Base-by-base conservation (phyloP, 2,888 invertebrate genomes). In the Stictocephala bisonia region DNA sequence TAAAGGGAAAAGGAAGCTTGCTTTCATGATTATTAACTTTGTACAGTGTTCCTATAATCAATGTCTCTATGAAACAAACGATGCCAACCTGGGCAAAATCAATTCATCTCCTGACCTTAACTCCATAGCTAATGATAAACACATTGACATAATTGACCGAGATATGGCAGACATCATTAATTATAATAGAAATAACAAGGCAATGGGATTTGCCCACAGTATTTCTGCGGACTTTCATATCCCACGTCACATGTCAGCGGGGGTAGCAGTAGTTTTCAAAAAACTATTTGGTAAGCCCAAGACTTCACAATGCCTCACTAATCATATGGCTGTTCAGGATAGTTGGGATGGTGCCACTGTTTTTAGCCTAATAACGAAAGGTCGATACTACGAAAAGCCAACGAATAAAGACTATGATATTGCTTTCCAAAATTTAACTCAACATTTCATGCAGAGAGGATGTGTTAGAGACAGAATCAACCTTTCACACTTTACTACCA, bases 401-500 rank as follows among this genome's bases (percentile, higher is more conserved):
- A 15, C 27, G 13, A 60, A 60, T 22, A 31, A 15, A n/a, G 40
- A 60, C 40, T 60, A 60, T 40, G 60, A 60, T 40, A 60, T 40
- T 1, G 40, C 60, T 3, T 60, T 60, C 11, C 18, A 13, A 22
- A 40, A 60, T 22, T 29, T 60, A 4, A 40, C 60, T 15, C 15
- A 22, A 60, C 11, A 20, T 40, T 40, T 60, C 13, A 40, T n/a
- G 22, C 31, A 24, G 6, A 60, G 40, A 9, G 18, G 18, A 13
- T 60, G 60, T n/a, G 31, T 60, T 9, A 31, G 22, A 6, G 60
- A 60, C 24, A 40, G 22, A 40, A 40, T 60, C 11, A 29, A 40
- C 24, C 13, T 40, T 13, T 6, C 7, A 2, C 60, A 60, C 31
- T 60, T 60, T 40, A 40, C n/a, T 2, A 20, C 31, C 13, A 60